Evolutionary conservation across 2,797 vertebrate species (phyloP).

Genomic region (Aplochiton taeniatus): DNA sequence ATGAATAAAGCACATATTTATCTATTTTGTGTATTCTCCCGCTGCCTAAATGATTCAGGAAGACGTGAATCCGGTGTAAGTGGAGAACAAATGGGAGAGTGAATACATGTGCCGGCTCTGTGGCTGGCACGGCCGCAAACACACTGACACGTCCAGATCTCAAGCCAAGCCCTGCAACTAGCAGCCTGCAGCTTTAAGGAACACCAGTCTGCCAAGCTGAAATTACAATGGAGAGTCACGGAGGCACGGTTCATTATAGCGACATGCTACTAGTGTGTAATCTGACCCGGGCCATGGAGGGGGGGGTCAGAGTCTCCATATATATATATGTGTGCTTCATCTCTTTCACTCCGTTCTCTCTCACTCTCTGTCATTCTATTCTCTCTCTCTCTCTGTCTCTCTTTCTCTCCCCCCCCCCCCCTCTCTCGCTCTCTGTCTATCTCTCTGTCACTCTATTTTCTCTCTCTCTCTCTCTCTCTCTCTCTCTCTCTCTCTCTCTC

Average conservation of each 20-base stretch:
- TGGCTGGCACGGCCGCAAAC: neutral
- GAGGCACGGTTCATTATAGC: neutral
- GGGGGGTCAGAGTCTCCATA: neutral
- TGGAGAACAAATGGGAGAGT: neutral
- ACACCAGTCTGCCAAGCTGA: neutral
- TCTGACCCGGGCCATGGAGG: neutral
- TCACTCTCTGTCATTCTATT: no score
- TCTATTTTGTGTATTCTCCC: neutral
- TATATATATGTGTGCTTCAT: no score
- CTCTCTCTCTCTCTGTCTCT: no score
- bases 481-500: neutral
- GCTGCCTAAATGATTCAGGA: conserved; percentile 1
- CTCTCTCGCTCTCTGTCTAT: no score
- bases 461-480: neutral
- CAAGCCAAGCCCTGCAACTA: neutral
- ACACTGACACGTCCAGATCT: neutral
- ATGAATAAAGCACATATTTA: conserved; percentile 5
- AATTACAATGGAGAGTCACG: neutral
- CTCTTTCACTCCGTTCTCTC: no score
- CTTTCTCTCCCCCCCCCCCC: no score
- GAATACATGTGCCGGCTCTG: neutral
- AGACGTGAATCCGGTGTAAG: neutral
- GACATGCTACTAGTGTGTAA: neutral
- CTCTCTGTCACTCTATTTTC: neutral
- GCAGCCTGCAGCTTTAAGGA: neutral